Conservation (phyloP, 2,113 vertebrate genomes). For the Psilopogon haemacephalus region DNA sequence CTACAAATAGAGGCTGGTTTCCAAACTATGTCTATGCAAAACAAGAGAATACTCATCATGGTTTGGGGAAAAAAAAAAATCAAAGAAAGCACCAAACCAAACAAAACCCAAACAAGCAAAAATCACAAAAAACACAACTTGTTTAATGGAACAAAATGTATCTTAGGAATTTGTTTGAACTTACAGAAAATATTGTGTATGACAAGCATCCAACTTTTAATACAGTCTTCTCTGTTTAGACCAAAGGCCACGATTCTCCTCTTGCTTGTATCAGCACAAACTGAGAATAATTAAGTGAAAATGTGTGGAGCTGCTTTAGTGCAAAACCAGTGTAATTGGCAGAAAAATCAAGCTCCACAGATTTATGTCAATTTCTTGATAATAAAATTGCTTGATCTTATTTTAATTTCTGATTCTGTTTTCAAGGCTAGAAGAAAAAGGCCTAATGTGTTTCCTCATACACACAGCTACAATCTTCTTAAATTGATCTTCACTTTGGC, state of each 20-base stretch:
- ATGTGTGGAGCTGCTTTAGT: background rate
- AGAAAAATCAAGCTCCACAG: background rate
- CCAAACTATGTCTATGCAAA: too few relatives aligned
- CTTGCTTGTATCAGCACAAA: background rate
- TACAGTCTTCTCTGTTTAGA: background rate
- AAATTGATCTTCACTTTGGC: background rate
- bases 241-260: background rate
- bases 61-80: too few relatives aligned
- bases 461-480: background rate
- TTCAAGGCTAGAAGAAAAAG: background rate
- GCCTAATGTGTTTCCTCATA: background rate
- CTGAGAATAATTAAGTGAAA: background rate
- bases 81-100: too few relatives aligned
- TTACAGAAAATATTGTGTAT: background rate
- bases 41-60: too few relatives aligned
- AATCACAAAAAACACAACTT: too few relatives aligned
- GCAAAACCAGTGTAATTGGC: background rate
- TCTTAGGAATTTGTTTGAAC: background rate
- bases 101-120: too few relatives aligned
- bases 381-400: background rate
- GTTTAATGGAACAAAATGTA: background rate
- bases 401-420: slow-evolving; percentile 28
- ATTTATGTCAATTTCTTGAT: background rate
- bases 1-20: too few relatives aligned
- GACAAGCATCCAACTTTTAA: background rate